Percentiles rank a stretch among this genome's conserved stretches.
Evolutionary conservation across 1,140 invertebrate genomes (phyloP).

Genomic region (Bombus picipes): DNA sequence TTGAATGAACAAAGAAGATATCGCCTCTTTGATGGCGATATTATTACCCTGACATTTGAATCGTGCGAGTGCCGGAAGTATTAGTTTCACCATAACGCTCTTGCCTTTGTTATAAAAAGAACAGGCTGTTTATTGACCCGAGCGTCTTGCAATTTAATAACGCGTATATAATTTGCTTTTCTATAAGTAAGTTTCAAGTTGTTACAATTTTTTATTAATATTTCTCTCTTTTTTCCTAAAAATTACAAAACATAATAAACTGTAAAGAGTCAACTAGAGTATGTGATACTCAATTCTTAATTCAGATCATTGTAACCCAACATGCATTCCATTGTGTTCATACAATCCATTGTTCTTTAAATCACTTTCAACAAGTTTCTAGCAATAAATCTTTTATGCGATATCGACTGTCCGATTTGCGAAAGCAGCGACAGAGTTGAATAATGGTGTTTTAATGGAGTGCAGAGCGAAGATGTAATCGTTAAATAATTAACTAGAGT

Average conservation of each 20-base stretch:
- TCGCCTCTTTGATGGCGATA: background rate
- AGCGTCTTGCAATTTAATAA: background rate
- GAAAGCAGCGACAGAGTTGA: background rate
- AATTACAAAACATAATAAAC: background rate
- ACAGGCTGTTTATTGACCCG: background rate
- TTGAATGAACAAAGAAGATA: background rate
- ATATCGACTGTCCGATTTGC: background rate
- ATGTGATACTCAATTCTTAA: background rate
- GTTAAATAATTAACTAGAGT: background rate
- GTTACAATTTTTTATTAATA: background rate
- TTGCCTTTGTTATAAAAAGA: background rate
- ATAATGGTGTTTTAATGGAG: constrained; percentile 8
- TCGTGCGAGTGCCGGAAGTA: background rate
- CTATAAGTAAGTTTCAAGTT: background rate
- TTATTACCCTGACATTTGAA: constrained; percentile 7
- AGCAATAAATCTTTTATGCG: constrained; percentile 7
- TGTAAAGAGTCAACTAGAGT: background rate
- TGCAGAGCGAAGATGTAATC: background rate
- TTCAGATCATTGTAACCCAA: background rate
- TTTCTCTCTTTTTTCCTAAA: background rate
- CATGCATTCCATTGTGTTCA: background rate
- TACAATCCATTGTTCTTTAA: background rate
- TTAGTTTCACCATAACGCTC: background rate
- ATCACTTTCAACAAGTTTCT: background rate
- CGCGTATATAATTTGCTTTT: background rate